A percentile compares a stretch with the other conserved stretches of the same genome.
These are phyloP conservation scores for Dasypogon diadema DNA, from an alignment of 2,888 invertebrate genomes.

Conservation along the genomic window DNA sequence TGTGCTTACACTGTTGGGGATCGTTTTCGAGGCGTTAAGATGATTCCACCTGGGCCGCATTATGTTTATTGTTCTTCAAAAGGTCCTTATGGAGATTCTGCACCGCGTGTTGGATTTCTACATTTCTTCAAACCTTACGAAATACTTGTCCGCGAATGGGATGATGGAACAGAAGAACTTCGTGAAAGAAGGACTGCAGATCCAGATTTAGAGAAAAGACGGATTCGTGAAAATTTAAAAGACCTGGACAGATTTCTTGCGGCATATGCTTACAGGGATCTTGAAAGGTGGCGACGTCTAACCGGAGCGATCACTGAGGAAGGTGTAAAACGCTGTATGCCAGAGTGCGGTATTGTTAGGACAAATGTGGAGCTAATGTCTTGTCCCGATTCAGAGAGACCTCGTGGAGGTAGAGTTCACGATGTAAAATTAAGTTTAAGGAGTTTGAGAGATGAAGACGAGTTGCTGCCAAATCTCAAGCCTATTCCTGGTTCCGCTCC, in stretches of 20 bases:
- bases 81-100: slow-evolving; percentile 74
- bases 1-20: slow-evolving; percentile 91
- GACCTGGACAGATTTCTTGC: slow-evolving; percentile 76
- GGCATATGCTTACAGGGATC: slow-evolving; percentile 91
- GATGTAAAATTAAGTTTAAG: background rate
- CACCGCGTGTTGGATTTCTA: slow-evolving; percentile 86
- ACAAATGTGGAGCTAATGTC: slow-evolving; percentile 85
- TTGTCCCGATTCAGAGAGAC: slow-evolving; percentile 78
- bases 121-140: slow-evolving; percentile 86
- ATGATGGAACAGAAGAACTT: slow-evolving; percentile 81
- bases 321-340: slow-evolving; percentile 76
- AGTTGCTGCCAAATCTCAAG: slow-evolving; percentile 85
- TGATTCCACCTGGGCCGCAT: slow-evolving; percentile 98
- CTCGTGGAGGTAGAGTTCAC: slow-evolving; percentile 69
- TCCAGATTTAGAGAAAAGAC: slow-evolving; percentile 68
- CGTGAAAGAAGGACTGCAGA: slow-evolving; percentile 62
- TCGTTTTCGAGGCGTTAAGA: slow-evolving; percentile 93
- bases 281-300: slow-evolving; percentile 84
- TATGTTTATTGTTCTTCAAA: slow-evolving; percentile 88
- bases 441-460: slow-evolving; percentile 71
- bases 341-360: slow-evolving; percentile 80
- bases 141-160: slow-evolving; percentile 90
- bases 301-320: slow-evolving; percentile 75
- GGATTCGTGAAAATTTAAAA: slow-evolving; percentile 64
- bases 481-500: slow-evolving; percentile 85